These are phyloP conservation scores for Cosmopolites sordidus DNA, from an alignment of 2,888 invertebrate species.

Conservation along the genomic window DNA sequence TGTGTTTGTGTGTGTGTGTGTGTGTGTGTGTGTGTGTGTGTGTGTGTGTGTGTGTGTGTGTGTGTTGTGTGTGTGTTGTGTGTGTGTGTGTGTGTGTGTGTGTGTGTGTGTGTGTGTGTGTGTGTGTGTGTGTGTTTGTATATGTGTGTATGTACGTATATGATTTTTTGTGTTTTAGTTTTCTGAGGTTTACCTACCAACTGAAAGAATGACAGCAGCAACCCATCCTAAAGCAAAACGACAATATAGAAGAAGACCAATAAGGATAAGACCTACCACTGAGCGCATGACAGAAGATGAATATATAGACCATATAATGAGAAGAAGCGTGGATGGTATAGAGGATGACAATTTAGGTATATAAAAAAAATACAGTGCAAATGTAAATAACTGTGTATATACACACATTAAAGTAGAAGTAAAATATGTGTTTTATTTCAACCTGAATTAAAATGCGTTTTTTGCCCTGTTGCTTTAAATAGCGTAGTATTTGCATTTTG, in stretches of 20 bases:
- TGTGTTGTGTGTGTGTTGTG: too few species aligned
- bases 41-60: too few species aligned
- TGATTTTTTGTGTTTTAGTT: background rate
- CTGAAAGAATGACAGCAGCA: slow-evolving; percentile 20
- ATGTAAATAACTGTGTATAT: background rate
- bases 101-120: too few species aligned
- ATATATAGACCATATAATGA: slow-evolving; percentile 28
- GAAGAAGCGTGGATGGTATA: slow-evolving; percentile 25
- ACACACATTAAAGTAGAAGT: background rate
- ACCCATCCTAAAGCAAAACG: slow-evolving; percentile 31
- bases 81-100: too few species aligned
- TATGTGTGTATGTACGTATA: too few species aligned
- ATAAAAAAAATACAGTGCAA: slow-evolving; percentile 2
- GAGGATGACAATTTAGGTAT: slow-evolving; percentile 16
- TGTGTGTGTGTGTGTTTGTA: too few species aligned
- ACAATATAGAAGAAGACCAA: slow-evolving; percentile 36
- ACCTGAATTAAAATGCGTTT: too few species aligned
- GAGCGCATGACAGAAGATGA: slow-evolving; percentile 11
- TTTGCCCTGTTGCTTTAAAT: too few species aligned
- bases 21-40: too few species aligned
- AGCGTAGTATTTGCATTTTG: too few species aligned
- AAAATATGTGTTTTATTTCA: too few species aligned
- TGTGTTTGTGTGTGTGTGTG: too few species aligned
- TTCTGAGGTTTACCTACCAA: background rate
- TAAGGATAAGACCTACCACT: slow-evolving; percentile 34